Percentiles rank a stretch among this genome's conserved stretches.
These are phyloP conservation scores for Typhlichthys eigenmanni DNA, from an alignment of 2,797 vertebrate genomes.

Conservation along the genomic window DNA sequence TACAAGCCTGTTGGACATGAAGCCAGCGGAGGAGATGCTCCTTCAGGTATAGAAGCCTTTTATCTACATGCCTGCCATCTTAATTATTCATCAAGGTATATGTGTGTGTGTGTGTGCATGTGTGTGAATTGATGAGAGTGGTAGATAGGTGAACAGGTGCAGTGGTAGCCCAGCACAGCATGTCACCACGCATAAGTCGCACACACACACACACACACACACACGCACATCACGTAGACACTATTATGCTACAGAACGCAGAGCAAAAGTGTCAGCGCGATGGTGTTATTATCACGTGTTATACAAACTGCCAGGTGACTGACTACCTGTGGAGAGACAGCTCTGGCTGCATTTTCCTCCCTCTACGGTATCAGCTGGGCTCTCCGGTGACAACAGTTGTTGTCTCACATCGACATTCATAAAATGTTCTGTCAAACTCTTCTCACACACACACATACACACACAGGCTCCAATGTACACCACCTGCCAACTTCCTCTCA, in stretches of 20 bases:
- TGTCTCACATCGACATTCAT: constrained; percentile 25
- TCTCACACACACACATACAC: constrained; percentile 16
- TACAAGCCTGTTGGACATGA: constrained; percentile 47
- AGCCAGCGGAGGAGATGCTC: constrained; percentile 39
- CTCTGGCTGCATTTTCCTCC: constrained; percentile 23
- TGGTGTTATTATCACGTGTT: constrained; percentile 38
- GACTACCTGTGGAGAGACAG: constrained; percentile 34
- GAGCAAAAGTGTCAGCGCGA: constrained; percentile 44
- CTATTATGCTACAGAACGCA: constrained; percentile 49
- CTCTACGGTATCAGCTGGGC: constrained; percentile 23
- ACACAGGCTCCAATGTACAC: neutral
- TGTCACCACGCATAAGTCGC: constrained; percentile 35
- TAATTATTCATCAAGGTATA: constrained; percentile 70
- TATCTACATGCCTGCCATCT: constrained; percentile 53
- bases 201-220: constrained; percentile 16
- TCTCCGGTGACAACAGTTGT: constrained; percentile 35
- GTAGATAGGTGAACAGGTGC: constrained; percentile 68
- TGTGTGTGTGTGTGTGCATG: neutral
- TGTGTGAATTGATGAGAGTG: constrained; percentile 37
- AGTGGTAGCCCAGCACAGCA: constrained; percentile 48
- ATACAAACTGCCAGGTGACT: constrained; percentile 2
- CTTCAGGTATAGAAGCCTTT: constrained; percentile 57
- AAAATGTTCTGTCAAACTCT: constrained; percentile 19
- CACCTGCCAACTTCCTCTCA: constrained; percentile 1
- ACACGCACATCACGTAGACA: constrained; percentile 49